phyloP scores from a whole-genome alignment of 2,888 invertebrate species.

The Cheilosia impressa region DNA sequence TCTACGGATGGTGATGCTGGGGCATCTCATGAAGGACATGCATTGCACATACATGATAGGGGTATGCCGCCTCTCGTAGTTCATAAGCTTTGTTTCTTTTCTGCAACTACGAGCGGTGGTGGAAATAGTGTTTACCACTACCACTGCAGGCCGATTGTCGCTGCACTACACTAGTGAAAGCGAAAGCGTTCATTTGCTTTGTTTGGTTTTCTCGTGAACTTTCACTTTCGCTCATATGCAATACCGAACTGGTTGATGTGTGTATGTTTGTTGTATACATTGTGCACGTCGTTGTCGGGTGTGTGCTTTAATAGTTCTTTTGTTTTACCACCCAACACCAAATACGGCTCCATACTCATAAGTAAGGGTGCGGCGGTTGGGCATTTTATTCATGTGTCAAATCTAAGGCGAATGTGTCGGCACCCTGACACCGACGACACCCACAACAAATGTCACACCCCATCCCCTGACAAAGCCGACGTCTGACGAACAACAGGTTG shows the following conservation, averaged over 20 bases:
- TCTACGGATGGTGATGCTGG: slow-evolving; percentile 56
- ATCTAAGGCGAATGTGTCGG: slow-evolving; percentile 64
- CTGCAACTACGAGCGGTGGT: slow-evolving; percentile 44
- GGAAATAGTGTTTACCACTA: slow-evolving; percentile 13
- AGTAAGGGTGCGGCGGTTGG: slow-evolving; percentile 23
- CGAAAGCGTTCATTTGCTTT: slow-evolving; percentile 62
- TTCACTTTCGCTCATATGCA: slow-evolving; percentile 66
- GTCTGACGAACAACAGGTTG: slow-evolving; percentile 73
- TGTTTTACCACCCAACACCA: slow-evolving; percentile 12
- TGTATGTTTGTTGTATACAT: slow-evolving; percentile 20
- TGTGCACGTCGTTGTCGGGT: slow-evolving; percentile 61
- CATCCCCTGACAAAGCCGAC: slow-evolving; percentile 21
- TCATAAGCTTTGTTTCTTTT: slow-evolving; percentile 74
- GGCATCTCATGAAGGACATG: slow-evolving; percentile 69
- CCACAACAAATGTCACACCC: slow-evolving; percentile 60
- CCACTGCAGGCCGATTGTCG: slow-evolving; percentile 23
- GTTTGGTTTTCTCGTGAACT: slow-evolving; percentile 68
- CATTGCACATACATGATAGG: slow-evolving; percentile 65
- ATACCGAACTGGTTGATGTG: slow-evolving; percentile 6
- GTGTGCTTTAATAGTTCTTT: slow-evolving; percentile 53
- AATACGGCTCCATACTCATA: neutral
- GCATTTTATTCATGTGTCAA: slow-evolving; percentile 61
- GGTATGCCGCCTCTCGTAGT: slow-evolving; percentile 36
- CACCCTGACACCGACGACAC: slow-evolving; percentile 60
- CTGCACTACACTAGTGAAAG: slow-evolving; percentile 59